Conservation (phyloP, 2,888 invertebrate species). For the Erynnis tages region DNA sequence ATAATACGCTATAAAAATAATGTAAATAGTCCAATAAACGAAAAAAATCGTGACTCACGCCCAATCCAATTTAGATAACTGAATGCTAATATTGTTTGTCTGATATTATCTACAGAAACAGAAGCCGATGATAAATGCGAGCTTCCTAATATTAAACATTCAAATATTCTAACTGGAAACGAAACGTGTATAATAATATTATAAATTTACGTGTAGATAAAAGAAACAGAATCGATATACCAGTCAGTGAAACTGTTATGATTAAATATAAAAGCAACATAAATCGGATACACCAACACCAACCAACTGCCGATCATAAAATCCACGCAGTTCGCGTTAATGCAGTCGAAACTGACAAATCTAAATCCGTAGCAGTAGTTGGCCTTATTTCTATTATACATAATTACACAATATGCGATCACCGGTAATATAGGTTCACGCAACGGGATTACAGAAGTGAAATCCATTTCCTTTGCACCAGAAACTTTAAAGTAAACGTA, state of each 20-base stretch:
- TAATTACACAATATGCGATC: not conserved
- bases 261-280: not conserved
- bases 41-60: constrained; percentile 7
- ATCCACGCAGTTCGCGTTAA: not conserved
- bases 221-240: not conserved
- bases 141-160: not conserved
- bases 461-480: not conserved
- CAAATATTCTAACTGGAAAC: too few relatives aligned
- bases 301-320: constrained; percentile 5
- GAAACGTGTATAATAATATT: too few relatives aligned
- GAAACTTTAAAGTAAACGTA: not conserved
- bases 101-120: not conserved
- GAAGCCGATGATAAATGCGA: not conserved
- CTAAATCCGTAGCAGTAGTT: not conserved
- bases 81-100: not conserved
- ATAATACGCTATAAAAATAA: constrained; percentile 43
- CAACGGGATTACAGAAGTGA: not conserved
- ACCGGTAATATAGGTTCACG: not conserved
- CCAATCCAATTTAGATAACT: not conserved
- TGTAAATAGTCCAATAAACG: constrained; percentile 27
- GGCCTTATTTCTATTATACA: not conserved
- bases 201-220: not conserved
- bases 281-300: not conserved
- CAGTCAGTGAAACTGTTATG: not conserved
- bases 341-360: constrained; percentile 4